Percentiles rank a stretch among this genome's conserved stretches.
Evolutionary conservation across 2,797 vertebrate species (phyloP).

Genomic region (Pangasius mekongensis): DNA sequence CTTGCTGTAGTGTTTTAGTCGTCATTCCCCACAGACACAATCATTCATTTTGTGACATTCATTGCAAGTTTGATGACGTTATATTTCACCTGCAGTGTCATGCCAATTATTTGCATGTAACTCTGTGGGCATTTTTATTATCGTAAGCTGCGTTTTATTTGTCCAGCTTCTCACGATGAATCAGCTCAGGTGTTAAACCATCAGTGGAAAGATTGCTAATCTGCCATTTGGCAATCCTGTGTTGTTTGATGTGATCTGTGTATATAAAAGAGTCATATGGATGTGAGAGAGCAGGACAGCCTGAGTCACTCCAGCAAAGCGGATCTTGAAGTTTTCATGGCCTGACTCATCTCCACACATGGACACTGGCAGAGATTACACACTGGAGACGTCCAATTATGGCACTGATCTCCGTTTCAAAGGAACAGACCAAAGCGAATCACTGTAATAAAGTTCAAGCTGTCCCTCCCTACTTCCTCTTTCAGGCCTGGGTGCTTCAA

Average conservation of each 20-base stretch:
- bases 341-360: constrained; percentile 38
- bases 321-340: constrained; percentile 23
- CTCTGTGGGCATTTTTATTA: background rate
- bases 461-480: constrained; percentile 11
- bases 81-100: background rate
- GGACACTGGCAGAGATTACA: constrained; percentile 15
- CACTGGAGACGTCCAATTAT: constrained; percentile 17
- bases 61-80: background rate
- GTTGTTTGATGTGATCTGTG: background rate
- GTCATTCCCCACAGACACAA: too few relatives aligned
- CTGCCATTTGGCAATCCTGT: background rate
- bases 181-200: background rate
- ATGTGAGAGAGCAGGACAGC: constrained; percentile 5
- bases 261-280: background rate
- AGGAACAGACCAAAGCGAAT: constrained; percentile 1
- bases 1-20: background rate
- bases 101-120: background rate
- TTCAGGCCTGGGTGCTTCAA: background rate
- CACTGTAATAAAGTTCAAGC: constrained; percentile 34
- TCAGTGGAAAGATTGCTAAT: background rate
- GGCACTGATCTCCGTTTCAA: constrained; percentile 14
- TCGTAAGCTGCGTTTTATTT: background rate
- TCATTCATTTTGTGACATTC: background rate
- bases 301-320: constrained; percentile 16
- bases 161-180: background rate